Conservation (phyloP, 2,888 invertebrate genomes). For the Ochropleura plecta region DNA sequence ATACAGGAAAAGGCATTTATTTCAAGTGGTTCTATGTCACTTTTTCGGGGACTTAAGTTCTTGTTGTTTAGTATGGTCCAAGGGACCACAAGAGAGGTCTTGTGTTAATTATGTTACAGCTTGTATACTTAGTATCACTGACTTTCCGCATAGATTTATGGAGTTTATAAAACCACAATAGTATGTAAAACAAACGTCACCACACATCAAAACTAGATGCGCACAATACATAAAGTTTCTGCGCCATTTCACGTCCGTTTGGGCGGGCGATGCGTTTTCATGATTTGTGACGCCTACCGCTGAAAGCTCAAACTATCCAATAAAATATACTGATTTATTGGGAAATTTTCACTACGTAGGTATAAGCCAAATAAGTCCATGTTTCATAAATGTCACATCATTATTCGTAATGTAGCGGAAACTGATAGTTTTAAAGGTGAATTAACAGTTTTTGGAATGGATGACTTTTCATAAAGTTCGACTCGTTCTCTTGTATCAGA, state of each 20-base stretch:
- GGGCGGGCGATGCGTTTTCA: conserved; percentile 69
- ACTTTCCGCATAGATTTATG: not conserved
- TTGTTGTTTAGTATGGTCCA: no score
- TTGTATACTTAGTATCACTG: not conserved
- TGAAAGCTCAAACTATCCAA: conserved; percentile 71
- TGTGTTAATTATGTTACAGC: no score
- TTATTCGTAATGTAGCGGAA: conserved; percentile 39
- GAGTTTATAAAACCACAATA: conserved; percentile 38
- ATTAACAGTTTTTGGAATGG: conserved; percentile 4
- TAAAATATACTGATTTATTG: conserved; percentile 69
- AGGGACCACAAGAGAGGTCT: no score
- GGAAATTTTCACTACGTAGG: conserved; percentile 51
- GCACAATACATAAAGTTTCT: conserved; percentile 65
- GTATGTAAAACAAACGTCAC: conserved; percentile 52
- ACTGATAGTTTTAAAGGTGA: conserved; percentile 37
- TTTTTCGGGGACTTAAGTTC: no score
- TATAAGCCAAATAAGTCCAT: conserved; percentile 45
- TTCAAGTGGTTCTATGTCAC: no score
- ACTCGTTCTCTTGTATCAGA: not conserved
- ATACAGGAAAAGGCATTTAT: no score
- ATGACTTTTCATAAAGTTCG: not conserved
- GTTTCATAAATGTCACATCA: conserved; percentile 41
- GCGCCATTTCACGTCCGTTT: conserved; percentile 74
- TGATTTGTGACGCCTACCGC: conserved; percentile 72
- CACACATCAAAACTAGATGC: conserved; percentile 59